Conservation (phyloP, 2,113 vertebrate genomes). For the Cyprinodon variegatus region DNA sequence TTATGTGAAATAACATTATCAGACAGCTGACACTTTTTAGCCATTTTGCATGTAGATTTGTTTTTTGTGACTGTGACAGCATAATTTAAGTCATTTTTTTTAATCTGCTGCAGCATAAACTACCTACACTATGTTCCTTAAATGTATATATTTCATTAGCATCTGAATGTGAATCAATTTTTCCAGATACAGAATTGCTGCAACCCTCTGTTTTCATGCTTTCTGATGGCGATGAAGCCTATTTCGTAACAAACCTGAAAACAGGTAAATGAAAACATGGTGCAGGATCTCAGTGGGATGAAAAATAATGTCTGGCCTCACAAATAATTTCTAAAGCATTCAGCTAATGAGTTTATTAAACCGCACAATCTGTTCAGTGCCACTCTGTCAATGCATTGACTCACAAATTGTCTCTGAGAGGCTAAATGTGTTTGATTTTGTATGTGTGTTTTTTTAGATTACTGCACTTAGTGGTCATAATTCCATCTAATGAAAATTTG, state of each 20-base stretch:
- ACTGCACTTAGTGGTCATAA: constrained; percentile 9
- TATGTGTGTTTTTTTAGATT: neutral
- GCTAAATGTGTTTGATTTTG: constrained; percentile 11
- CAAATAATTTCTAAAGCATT: constrained; percentile 36
- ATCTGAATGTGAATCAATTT: neutral
- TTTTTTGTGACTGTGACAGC: neutral
- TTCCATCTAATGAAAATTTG: constrained; percentile 27
- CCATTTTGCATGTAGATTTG: neutral
- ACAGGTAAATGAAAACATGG: constrained; percentile 4
- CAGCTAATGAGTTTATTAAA: constrained; percentile 16
- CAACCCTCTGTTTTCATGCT: neutral
- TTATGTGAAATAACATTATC: neutral
- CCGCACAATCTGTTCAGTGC: constrained; percentile 23
- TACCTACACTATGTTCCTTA: neutral
- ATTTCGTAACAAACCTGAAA: constrained; percentile 17
- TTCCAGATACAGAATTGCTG: neutral
- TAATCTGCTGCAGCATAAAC: neutral
- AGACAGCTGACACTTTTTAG: neutral
- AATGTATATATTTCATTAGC: neutral
- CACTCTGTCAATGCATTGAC: constrained; percentile 4
- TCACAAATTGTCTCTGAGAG: neutral
- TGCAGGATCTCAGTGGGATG: neutral
- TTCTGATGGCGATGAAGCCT: constrained; percentile 15
- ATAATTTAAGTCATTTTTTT: neutral
- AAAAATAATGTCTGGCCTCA: constrained; percentile 1